Conservation (phyloP, 1,140 invertebrate species). For the Drosophila oshimai region DNA sequence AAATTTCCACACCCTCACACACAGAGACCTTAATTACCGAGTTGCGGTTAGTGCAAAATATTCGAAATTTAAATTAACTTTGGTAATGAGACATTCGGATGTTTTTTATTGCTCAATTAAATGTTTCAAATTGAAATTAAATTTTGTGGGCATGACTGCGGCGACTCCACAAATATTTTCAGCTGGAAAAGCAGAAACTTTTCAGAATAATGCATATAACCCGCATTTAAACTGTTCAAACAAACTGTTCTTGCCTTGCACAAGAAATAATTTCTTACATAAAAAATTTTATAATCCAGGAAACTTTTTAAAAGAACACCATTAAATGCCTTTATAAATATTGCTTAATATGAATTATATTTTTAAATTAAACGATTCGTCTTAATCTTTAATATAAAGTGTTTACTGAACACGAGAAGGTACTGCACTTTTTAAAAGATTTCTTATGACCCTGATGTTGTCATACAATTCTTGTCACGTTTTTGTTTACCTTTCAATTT, state of each 20-base stretch:
- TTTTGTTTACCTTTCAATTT: constrained; percentile 22
- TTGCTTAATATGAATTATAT: too few relatives aligned
- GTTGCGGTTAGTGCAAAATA: constrained; percentile 23
- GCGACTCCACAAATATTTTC: not conserved
- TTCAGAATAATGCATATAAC: not conserved
- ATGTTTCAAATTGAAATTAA: constrained; percentile 4
- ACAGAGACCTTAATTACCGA: not conserved
- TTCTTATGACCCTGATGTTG: not conserved
- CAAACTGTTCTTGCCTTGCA: too few relatives aligned
- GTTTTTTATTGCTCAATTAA: constrained; percentile 26
- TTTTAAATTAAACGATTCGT: too few relatives aligned
- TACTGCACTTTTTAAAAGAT: not conserved
- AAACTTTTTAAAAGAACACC: too few relatives aligned
- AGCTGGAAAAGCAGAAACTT: not conserved
- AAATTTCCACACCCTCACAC: not conserved
- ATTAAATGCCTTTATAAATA: too few relatives aligned
- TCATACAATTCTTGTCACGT: not conserved
- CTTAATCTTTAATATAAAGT: too few relatives aligned
- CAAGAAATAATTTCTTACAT: too few relatives aligned
- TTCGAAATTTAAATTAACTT: constrained; percentile 32
- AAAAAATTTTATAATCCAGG: too few relatives aligned
- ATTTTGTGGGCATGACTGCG: not conserved
- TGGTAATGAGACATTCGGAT: constrained; percentile 4
- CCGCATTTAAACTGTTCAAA: not conserved
- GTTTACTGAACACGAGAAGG: too few relatives aligned